Evolutionary conservation across 2,888 invertebrate species (phyloP).

Genomic region (Brachylomia viminalis): DNA sequence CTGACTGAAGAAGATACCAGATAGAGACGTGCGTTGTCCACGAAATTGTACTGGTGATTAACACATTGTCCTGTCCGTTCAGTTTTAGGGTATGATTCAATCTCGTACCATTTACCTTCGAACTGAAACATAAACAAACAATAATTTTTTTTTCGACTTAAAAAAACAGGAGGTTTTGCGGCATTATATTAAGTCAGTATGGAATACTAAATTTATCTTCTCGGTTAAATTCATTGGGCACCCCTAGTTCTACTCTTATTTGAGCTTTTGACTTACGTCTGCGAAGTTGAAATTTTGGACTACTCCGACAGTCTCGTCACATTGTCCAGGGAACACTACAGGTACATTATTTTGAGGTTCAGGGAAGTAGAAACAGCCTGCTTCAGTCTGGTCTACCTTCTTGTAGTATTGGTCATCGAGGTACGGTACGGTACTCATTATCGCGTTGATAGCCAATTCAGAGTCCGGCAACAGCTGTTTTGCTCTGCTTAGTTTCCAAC

Average conservation of each 20-base stretch:
- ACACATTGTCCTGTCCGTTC: slow-evolving; percentile 79
- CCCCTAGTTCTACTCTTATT: neutral
- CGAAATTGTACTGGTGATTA: slow-evolving; percentile 72
- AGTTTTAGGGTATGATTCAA: slow-evolving; percentile 79
- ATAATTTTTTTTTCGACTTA: neutral
- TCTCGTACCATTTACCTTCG: slow-evolving; percentile 79
- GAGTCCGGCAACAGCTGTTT: slow-evolving; percentile 70
- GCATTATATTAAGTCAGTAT: neutral
- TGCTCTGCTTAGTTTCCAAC: slow-evolving; percentile 83
- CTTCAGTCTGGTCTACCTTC: slow-evolving; percentile 72
- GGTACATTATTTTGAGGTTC: slow-evolving; percentile 74
- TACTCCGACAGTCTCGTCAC: slow-evolving; percentile 72
- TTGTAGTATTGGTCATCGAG: slow-evolving; percentile 75
- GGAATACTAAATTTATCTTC: neutral
- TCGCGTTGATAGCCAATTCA: slow-evolving; percentile 68
- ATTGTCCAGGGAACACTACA: slow-evolving; percentile 80
- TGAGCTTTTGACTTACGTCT: slow-evolving; percentile 64
- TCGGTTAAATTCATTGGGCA: neutral
- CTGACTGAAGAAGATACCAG: slow-evolving; percentile 73
- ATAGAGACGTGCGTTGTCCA: slow-evolving; percentile 65
- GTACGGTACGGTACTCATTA: slow-evolving; percentile 70
- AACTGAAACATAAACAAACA: slow-evolving; percentile 71
- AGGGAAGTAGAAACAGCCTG: slow-evolving; percentile 83
- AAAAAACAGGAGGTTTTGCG: neutral
- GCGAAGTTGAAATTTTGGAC: slow-evolving; percentile 71